Conservation (phyloP, 2,113 vertebrate species). For the Turnix velox region DNA sequence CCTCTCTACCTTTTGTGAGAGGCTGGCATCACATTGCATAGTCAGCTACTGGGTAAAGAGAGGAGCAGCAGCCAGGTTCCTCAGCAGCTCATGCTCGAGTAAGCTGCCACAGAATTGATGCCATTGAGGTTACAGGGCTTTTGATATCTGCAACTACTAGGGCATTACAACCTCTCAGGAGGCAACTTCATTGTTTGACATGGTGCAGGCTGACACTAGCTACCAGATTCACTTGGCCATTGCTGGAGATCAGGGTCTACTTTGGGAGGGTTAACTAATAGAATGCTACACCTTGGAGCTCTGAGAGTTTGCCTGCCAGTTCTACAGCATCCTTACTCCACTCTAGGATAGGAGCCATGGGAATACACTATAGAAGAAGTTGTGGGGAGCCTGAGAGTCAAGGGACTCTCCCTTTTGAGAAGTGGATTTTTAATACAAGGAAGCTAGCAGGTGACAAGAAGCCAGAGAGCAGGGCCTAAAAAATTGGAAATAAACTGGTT, state of each 20-base stretch:
- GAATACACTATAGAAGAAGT: not conserved
- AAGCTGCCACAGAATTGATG: not conserved
- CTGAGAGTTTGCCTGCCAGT: not conserved
- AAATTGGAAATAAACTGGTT: not conserved
- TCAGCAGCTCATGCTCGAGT: not conserved
- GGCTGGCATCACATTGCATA: not conserved
- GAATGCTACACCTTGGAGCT: not conserved
- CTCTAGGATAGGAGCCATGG: not conserved
- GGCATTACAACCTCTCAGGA: not conserved
- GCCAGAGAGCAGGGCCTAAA: not conserved
- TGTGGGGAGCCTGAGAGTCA: not conserved
- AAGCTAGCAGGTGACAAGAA: not conserved
- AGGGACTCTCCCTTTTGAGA: not conserved
- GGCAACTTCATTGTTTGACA: not conserved
- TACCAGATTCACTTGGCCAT: not conserved
- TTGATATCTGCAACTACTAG: not conserved
- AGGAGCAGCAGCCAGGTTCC: not conserved
- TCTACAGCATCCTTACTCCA: not conserved
- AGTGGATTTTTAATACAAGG: accelerated
- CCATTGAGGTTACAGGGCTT: not conserved
- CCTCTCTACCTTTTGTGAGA: not conserved
- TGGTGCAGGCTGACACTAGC: not conserved
- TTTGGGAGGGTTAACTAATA: not conserved
- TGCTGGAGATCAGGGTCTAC: not conserved
- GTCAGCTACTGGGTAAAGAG: not conserved